A percentile compares a stretch with the other conserved stretches of the same genome.
Evolutionary conservation across 2,797 vertebrate genomes (phyloP).

Genomic region (Pseudochirops corinnae): DNA sequence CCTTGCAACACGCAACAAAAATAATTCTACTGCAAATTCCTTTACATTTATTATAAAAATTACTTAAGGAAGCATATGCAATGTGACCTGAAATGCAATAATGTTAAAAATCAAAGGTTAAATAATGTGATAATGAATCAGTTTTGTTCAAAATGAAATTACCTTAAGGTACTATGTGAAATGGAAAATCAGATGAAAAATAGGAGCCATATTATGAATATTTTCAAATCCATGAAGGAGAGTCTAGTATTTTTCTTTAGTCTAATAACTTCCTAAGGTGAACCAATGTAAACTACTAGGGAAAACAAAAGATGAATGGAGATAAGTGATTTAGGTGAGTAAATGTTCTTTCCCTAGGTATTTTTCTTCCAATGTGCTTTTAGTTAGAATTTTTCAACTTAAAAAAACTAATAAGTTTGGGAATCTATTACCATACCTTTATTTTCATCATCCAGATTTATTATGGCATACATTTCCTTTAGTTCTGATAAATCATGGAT

Average conservation of each 20-base stretch:
- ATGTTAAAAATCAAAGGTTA: neutral
- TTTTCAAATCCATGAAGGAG: neutral
- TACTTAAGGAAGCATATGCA: neutral
- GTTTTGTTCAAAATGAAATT: neutral
- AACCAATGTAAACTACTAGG: neutral
- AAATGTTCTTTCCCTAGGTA: neutral
- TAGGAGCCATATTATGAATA: neutral
- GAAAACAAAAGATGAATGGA: neutral
- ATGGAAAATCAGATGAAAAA: neutral
- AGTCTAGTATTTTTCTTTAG: neutral
- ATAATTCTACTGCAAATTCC: neutral
- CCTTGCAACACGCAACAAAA: neutral
- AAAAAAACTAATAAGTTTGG: neutral
- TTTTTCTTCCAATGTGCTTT: neutral
- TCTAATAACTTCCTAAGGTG: neutral
- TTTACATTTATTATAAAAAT: neutral
- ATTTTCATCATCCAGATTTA: constrained; percentile 93
- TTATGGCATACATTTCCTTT: constrained; percentile 92
- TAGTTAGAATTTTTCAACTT: neutral
- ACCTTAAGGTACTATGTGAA: neutral
- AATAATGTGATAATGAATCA: neutral
- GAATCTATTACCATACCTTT: constrained; percentile 87
- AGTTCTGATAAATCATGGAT: constrained; percentile 95
- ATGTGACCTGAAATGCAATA: neutral
- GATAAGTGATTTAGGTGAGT: neutral